phyloP scores from a whole-genome alignment of 2,797 vertebrate genomes.

The Leptatherina wallacei region DNA sequence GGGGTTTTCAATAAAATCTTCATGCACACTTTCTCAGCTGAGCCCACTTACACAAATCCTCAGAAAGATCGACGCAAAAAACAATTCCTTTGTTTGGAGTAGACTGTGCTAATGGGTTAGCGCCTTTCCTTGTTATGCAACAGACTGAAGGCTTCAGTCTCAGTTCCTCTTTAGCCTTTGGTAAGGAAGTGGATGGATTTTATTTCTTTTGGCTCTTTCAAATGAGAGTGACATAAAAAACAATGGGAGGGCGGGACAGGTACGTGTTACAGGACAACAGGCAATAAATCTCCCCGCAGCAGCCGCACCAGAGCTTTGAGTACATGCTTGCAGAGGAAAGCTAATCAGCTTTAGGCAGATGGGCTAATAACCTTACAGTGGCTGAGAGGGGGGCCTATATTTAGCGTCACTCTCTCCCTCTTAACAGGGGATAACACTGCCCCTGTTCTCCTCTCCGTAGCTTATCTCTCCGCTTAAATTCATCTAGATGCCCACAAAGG shows the following conservation, averaged over 20 bases:
- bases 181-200: conserved; percentile 73
- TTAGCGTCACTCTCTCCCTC: conserved; percentile 78
- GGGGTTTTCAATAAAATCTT: not conserved
- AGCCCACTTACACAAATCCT: conserved; percentile 5
- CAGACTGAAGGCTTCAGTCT: conserved; percentile 51
- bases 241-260: conserved; percentile 23
- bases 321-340: conserved; percentile 68
- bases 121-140: conserved; percentile 61
- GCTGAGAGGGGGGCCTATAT: conserved; percentile 75
- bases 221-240: conserved; percentile 56
- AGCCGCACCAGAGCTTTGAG: conserved; percentile 66
- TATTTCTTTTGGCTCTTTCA: conserved; percentile 39
- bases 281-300: conserved; percentile 61
- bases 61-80: conserved; percentile 26
- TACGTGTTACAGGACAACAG: conserved; percentile 73
- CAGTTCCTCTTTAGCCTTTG: conserved; percentile 64
- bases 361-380: conserved; percentile 83
- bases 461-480: conserved; percentile 47
- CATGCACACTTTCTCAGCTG: conserved; percentile 7
- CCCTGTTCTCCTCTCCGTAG: conserved; percentile 45
- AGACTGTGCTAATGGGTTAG: conserved; percentile 27
- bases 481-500: conserved; percentile 12
- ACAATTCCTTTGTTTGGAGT: conserved; percentile 25
- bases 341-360: conserved; percentile 84
- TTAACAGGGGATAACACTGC: conserved; percentile 76